Conservation (phyloP, 2,113 vertebrate species). For the Ptilorrhoa leucosticta region DNA sequence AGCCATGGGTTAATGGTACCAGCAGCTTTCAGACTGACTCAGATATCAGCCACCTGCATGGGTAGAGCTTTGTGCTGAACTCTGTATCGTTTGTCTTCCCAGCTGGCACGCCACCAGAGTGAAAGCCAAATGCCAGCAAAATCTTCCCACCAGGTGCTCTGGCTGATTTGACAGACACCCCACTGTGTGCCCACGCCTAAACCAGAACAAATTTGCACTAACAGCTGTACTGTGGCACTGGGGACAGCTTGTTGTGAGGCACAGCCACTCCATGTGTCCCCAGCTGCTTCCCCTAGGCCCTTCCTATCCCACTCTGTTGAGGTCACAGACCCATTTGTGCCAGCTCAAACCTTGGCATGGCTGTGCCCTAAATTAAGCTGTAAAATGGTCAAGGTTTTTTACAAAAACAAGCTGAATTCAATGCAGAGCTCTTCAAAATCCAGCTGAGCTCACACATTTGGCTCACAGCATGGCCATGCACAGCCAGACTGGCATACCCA, state of each 20-base stretch:
- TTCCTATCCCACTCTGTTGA: background rate
- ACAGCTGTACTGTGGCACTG: background rate
- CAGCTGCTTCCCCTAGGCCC: background rate
- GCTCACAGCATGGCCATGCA: background rate
- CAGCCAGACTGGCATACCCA: background rate
- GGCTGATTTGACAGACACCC: background rate
- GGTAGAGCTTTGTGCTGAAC: background rate
- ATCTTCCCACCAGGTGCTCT: conserved; percentile 52
- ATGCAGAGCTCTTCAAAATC: background rate
- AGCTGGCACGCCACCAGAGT: background rate
- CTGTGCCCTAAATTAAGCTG: background rate
- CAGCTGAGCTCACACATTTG: background rate
- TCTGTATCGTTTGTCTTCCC: background rate
- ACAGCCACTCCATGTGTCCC: background rate
- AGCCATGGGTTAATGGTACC: background rate
- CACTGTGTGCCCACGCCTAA: background rate
- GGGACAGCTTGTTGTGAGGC: background rate
- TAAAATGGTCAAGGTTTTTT: background rate
- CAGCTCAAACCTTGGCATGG: background rate
- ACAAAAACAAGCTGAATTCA: background rate
- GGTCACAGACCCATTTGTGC: background rate
- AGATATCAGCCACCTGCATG: background rate
- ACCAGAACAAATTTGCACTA: conserved; percentile 9
- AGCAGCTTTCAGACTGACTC: background rate
- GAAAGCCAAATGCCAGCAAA: conserved; percentile 5